Percentiles rank a stretch among this genome's conserved stretches.
Evolutionary conservation across 2,888 invertebrate genomes (phyloP).

Genomic region (Lingula anatina): DNA sequence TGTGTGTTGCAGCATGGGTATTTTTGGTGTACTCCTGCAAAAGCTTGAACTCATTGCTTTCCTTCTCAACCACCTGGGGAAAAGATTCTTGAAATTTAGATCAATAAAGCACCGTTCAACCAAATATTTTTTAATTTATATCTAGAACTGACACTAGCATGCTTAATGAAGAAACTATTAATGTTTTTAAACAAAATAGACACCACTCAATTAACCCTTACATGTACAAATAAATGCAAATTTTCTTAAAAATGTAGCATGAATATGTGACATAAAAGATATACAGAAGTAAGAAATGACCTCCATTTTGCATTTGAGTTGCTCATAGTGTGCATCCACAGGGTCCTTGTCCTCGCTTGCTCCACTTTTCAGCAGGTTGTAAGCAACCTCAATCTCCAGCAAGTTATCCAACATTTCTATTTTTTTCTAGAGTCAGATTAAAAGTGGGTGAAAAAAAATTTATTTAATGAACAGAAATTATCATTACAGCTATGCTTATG

Average conservation of each 20-base stretch:
- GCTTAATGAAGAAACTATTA: too few species aligned
- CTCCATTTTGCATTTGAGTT: constrained; percentile 76
- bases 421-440: constrained; percentile 58
- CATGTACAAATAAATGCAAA: too few species aligned
- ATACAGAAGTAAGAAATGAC: constrained; percentile 10
- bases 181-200: background rate
- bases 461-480: too few species aligned
- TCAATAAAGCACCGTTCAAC: too few species aligned
- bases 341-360: constrained; percentile 59
- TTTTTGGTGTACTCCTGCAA: constrained; percentile 77
- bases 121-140: too few species aligned
- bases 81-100: constrained; percentile 3
- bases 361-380: constrained; percentile 69
- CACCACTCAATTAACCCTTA: too few species aligned
- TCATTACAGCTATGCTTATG: too few species aligned
- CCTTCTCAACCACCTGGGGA: constrained; percentile 60
- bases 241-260: background rate
- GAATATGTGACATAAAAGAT: too few species aligned
- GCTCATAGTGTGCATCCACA: constrained; percentile 80
- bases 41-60: constrained; percentile 66
- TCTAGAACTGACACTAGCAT: too few species aligned
- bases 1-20: constrained; percentile 89
- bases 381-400: constrained; percentile 92
- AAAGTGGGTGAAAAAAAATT: too few species aligned
- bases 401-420: constrained; percentile 86